Evolutionary conservation across 2,113 vertebrate species (phyloP).

Genomic region (Periophthalmus modestus): DNA sequence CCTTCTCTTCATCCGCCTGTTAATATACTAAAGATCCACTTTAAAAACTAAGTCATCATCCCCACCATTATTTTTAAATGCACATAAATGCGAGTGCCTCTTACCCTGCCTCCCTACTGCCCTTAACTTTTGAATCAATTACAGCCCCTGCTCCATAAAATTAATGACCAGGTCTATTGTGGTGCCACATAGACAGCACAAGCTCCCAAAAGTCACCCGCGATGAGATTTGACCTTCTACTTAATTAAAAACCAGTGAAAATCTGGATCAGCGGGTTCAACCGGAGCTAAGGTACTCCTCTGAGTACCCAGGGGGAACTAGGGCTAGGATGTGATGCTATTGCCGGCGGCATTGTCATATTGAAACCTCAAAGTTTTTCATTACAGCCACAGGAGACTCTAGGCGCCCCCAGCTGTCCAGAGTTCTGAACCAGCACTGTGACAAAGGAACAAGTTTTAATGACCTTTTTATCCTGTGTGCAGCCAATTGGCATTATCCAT

Average conservation of each 20-base stretch:
- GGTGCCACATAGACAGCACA: constrained; percentile 66
- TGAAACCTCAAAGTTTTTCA: constrained; percentile 64
- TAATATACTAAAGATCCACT: background rate
- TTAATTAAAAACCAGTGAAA: constrained; percentile 80
- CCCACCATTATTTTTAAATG: constrained; percentile 12
- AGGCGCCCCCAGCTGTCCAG: constrained; percentile 34
- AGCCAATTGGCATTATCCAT: constrained; percentile 46
- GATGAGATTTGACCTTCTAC: constrained; percentile 76
- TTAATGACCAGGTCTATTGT: constrained; percentile 72
- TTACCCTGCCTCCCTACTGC: constrained; percentile 50
- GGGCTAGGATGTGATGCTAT: constrained; percentile 62
- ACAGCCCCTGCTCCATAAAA: constrained; percentile 67
- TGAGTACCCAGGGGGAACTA: constrained; percentile 22
- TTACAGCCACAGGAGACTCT: constrained; percentile 46
- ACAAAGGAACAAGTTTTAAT: constrained; percentile 61
- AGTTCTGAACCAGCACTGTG: constrained; percentile 43
- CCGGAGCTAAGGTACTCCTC: constrained; percentile 31
- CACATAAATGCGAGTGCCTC: constrained; percentile 37
- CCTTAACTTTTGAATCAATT: constrained; percentile 75
- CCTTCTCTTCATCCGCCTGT: background rate
- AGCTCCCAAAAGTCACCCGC: constrained; percentile 71
- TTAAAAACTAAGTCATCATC: constrained; percentile 7
- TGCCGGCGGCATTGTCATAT: constrained; percentile 76
- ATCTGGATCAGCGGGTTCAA: constrained; percentile 70
- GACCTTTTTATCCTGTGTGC: constrained; percentile 40